Evolutionary conservation across 1,140 invertebrate species (phyloP), one percentile per base, ranked within the genome.

Genomic region (Acromyrmex heyeri): DNA sequence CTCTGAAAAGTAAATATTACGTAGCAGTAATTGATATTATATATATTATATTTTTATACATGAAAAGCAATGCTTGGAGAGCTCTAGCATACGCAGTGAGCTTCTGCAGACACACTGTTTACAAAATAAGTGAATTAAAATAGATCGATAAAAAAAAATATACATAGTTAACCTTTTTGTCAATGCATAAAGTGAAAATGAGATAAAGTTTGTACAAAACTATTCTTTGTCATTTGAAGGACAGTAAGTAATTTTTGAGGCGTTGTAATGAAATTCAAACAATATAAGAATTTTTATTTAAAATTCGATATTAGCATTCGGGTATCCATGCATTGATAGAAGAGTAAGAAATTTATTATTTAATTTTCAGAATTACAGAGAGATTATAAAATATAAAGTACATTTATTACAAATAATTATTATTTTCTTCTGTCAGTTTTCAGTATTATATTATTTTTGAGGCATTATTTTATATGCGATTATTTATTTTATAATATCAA

Each of bases 1-100:
- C 97, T 99, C 99, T 99, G 97, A 86, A 89, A 48, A 70, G 8
- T 30, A 53, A 48, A 64, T 38, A n/a, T 78, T 18, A 57, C 7
- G 14, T 12, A n/a, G 12, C 1, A 83, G 12, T 50, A 44, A 64
- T 57, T 12, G 14, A 21, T 50, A 30, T 48, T 55, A 38, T n/a
- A 7, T 73, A 2, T 14, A 14, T 18, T 50, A 48, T 61, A 44
- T 65, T 64, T 78, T 50, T 48, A 61, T 14, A 21, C 4, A 44
- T 3, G 12, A 21, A 21, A 3, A 59, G 64, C 30, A 24, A 48
- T 27, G 62, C 34, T 4, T 44, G 6, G 4, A 65, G 18, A 21
- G 8, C n/a, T 64, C n/a, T 67, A 55, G 38, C 79, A 18, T 83
- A 83, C n/a, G 27, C 69, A 73, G 21, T 27, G 44, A 73, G 55